phyloP scores from a whole-genome alignment of 1,140 invertebrate species.

The Coboldia fuscipes region DNA sequence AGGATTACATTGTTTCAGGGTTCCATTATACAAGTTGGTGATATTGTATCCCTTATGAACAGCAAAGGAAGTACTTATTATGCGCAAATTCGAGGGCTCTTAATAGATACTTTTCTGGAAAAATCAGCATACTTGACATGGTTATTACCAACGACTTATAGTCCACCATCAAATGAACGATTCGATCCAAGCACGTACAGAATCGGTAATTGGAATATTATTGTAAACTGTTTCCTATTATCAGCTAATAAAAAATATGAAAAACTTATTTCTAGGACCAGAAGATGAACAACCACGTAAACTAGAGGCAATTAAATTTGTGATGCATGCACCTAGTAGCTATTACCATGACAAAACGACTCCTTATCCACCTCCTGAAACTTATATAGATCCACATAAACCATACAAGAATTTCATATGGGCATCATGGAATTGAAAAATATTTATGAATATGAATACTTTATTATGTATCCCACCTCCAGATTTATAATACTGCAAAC shows the following conservation, averaged over 20 bases:
- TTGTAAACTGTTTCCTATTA: not conserved
- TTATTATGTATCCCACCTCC: no score
- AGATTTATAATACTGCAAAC: no score
- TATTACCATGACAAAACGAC: constrained; percentile 60
- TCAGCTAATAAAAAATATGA: not conserved
- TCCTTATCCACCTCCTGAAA: constrained; percentile 44
- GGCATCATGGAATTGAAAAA: no score
- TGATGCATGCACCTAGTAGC: constrained; percentile 82
- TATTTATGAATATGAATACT: no score
- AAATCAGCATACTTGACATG: constrained; percentile 87
- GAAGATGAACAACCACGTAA: constrained; percentile 78
- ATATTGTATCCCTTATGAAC: constrained; percentile 74
- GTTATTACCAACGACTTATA: constrained; percentile 69
- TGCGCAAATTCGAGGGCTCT: constrained; percentile 70
- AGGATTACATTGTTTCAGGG: constrained; percentile 25
- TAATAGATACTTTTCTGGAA: constrained; percentile 83
- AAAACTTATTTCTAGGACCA: constrained; percentile 33
- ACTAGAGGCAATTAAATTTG: constrained; percentile 72
- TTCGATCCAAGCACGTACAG: constrained; percentile 85
- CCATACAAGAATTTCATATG: no score
- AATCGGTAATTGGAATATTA: constrained; percentile 34
- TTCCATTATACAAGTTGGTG: constrained; percentile 71
- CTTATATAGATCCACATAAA: no score
- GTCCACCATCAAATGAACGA: constrained; percentile 46
- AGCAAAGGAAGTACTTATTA: constrained; percentile 59